Evolutionary conservation across 53 echinoderm and acorn worm species (phyloP), one percentile per base, ranked within the genome.

Genomic region (Zoroaster sp.): DNA sequence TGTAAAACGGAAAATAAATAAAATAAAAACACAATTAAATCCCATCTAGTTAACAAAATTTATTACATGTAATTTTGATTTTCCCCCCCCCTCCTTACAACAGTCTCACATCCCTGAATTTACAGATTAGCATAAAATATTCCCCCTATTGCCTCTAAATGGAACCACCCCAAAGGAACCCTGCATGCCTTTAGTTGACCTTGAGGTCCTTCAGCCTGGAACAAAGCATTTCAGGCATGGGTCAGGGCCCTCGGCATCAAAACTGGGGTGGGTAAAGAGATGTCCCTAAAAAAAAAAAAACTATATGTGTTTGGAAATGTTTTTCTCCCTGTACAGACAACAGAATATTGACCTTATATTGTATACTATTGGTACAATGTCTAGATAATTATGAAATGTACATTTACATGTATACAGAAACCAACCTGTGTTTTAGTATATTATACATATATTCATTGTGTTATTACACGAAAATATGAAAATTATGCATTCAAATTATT

Each of bases 161-260:
- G 85, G 85, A 70, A 85, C 85, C 45, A 43, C 70, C 85, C 66
- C 33, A 10, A 36, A 71, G 45, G 70, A 69, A 85, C 71, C 71
- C 85, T 85, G 70, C 85, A 85, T 85, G 85, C 85, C 85, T 85
- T 70, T 12, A 46, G 49, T 85, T 85, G 85, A 85, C 85, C 85
- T 85, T 85, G 85, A 70, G 68, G 85, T 85, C 70, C 47, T 85
- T 35, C 36, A 70, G 47, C 71, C 15, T 85, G 85, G 85, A 85
- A 85, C 85, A 85, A 85, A 85, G 85, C 85, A 85, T 85, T 85
- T 85, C 85, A 35, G 21, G 71, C 85, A 85, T 15, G 85, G 85
- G 85, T 85, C 85, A 71, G 85, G 85, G 85, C 85, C 85, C 35
- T 70, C 70, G 71, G 85, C 85, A 71, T 85, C 70, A 17, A 30